Percentiles rank a stretch among this genome's conserved stretches.
These are phyloP conservation scores for Xanthorhoe spadicearia DNA, from an alignment of 2,888 invertebrate genomes.

Conservation along the genomic window DNA sequence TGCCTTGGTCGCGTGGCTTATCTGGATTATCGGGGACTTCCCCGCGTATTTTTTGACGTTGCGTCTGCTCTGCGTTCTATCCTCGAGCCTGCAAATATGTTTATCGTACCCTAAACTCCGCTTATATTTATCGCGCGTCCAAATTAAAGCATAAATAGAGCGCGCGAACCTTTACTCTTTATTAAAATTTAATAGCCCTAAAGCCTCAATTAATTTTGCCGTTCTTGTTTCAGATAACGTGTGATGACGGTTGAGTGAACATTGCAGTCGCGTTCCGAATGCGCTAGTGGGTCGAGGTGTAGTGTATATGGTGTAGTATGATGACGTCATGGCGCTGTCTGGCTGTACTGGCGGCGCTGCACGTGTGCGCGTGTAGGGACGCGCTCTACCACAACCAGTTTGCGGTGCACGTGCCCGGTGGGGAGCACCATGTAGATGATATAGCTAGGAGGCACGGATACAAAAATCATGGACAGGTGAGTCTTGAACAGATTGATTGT, in stretches of 20 bases:
- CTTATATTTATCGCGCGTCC: constrained; percentile 64
- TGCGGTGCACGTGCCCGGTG: constrained; percentile 92
- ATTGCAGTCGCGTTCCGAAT: constrained; percentile 39
- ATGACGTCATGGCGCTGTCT: constrained; percentile 76
- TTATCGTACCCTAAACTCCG: constrained; percentile 67
- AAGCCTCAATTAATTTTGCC: constrained; percentile 59
- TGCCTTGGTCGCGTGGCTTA: constrained; percentile 80
- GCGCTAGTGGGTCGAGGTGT: constrained; percentile 48
- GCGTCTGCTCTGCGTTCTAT: constrained; percentile 73
- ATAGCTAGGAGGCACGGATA: constrained; percentile 95
- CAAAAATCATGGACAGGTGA: constrained; percentile 94
- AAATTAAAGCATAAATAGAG: constrained; percentile 62
- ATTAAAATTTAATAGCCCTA: constrained; percentile 72
- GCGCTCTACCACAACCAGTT: constrained; percentile 91
- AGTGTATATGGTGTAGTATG: constrained; percentile 64
- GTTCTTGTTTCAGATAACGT: constrained; percentile 61
- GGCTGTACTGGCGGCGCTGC: constrained; percentile 64
- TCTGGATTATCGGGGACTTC: constrained; percentile 80
- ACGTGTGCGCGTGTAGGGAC: constrained; percentile 56
- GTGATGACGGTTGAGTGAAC: constrained; percentile 54
- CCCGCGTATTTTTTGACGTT: constrained; percentile 72
- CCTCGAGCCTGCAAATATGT: constrained; percentile 68
- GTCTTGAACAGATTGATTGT: constrained; percentile 48
- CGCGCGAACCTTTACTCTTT: constrained; percentile 60
- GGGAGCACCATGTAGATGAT: constrained; percentile 88